Evolutionary conservation across 2,113 vertebrate genomes (phyloP), one percentile per base, ranked within the genome.

Genomic region (Planiliza haematocheilus): DNA sequence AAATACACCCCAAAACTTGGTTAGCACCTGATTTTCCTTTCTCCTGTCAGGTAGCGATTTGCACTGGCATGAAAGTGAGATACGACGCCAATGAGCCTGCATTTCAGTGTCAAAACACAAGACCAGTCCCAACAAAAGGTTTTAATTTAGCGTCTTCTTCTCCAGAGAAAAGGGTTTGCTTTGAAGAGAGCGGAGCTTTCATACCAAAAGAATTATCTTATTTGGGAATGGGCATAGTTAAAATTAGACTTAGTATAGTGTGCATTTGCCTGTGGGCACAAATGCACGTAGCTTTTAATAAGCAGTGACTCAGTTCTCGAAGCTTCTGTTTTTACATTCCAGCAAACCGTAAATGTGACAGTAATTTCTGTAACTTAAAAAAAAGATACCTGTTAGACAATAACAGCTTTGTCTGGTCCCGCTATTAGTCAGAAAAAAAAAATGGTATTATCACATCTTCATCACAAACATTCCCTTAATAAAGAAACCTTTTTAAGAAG

Each of bases 251-350:
- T 18, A 74, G 62, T 39, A n/a, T n/a, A 12, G 51, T 21, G 7
- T 16, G 9, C 18, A n/a, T 52, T 59, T 16, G 21, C 72, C 48
- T 0, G 1, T 48, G 73, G 69, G 12, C 65, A 37, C 45, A 17
- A 70, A 46, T 43, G 30, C 16, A 37, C 48, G 55, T 34, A 60
- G 37, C 52, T 73, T n/a, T n/a, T 53, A 80, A 60, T 51, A 73
- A 48, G 62, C 62, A 16, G 4, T 38, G 59, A 66, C 43, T 81
- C 69, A 18, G 4, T 50, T 70, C 9, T 74, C 20, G 18, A 2
- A 50, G 10, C 17, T 24, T 50, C 13, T 59, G 38, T 38, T 62
- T 66, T 56, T 51, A 53, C 38, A 57, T 42, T 58, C 30, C 34
- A 20, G 16, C 5, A 30, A 17, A 8, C 21, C 43, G 24, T 14